Percentiles rank a stretch among this genome's conserved stretches.
Evolutionary conservation across 2,113 vertebrate species (phyloP).

Genomic region (Circaetus gallicus): DNA sequence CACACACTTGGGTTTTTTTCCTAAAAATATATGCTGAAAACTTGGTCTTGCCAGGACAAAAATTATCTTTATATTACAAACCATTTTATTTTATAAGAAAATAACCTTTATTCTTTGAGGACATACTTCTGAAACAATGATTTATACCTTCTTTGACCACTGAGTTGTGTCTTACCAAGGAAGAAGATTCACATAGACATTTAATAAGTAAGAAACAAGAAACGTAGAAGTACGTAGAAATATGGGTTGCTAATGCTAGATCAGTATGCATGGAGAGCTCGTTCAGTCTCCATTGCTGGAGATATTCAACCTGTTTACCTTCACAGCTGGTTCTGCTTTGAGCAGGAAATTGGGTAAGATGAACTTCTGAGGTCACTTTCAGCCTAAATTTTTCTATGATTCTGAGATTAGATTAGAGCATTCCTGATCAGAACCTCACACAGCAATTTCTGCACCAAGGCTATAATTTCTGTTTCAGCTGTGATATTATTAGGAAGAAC

Average conservation of each 20-base stretch:
- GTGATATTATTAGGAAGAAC: background rate
- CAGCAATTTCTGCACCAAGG: background rate
- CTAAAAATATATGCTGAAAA: background rate
- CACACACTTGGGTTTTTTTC: background rate
- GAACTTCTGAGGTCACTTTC: background rate
- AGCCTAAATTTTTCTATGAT: background rate
- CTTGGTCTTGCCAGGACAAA: background rate
- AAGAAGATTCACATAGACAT: background rate
- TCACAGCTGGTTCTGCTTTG: background rate
- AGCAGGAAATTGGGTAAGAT: background rate
- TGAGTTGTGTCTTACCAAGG: background rate
- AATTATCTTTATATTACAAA: background rate
- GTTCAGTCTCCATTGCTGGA: background rate
- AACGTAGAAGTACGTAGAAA: background rate
- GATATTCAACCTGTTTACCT: background rate
- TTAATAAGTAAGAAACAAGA: background rate
- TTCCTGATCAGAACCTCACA: background rate
- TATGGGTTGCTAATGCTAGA: background rate
- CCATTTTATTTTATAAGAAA: background rate
- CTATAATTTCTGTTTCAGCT: background rate
- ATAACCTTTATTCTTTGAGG: background rate
- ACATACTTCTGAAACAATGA: background rate
- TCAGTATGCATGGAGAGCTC: background rate
- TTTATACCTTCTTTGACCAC: background rate
- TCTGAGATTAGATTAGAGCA: background rate